A percentile compares a stretch with the other conserved stretches of the same genome.
Evolutionary conservation across 1,140 invertebrate species (phyloP).

Genomic region (Orius insidiosus): DNA sequence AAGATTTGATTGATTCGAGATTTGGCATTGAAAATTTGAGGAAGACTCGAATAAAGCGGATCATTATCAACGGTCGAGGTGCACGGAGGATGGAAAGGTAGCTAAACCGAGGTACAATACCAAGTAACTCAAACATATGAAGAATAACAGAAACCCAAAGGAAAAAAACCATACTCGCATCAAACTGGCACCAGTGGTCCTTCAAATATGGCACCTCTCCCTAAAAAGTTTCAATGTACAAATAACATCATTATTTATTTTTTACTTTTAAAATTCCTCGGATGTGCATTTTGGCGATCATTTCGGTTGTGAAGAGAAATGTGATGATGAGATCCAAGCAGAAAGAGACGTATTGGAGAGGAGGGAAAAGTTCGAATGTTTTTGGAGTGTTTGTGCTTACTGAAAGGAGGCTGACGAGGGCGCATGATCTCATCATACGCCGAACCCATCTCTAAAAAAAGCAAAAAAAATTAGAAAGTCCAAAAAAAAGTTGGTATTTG

Average conservation of each 20-base stretch:
- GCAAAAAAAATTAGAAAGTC: too few species aligned
- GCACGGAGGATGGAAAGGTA: conserved; percentile 81
- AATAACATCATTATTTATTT: too few species aligned
- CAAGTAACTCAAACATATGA: conserved; percentile 78
- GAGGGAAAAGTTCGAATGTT: conserved; percentile 71
- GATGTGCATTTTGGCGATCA: conserved; percentile 97
- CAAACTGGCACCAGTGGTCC: conserved; percentile 99
- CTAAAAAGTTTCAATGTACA: conserved; percentile 34
- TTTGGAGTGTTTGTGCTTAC: conserved; percentile 92
- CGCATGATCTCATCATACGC: conserved; percentile 73
- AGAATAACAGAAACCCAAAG: conserved; percentile 90
- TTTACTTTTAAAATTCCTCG: conserved; percentile 74
- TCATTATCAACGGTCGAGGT: conserved; percentile 93
- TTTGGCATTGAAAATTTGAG: conserved; percentile 97
- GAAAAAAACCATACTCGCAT: conserved; percentile 93
- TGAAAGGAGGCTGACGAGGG: conserved; percentile 76
- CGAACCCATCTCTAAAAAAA: conserved; percentile 65
- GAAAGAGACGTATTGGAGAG: conserved; percentile 78
- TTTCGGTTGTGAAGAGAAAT: conserved; percentile 86
- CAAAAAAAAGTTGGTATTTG: too few species aligned
- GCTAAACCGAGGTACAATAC: conserved; percentile 58
- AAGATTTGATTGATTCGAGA: conserved; percentile 98
- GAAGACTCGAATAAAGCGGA: conserved; percentile 91
- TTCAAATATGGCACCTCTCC: conserved; percentile 83
- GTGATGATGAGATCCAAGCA: conserved; percentile 72